Evolutionary conservation across 2,113 vertebrate species (phyloP).

Genomic region (Polypterus bichir): DNA sequence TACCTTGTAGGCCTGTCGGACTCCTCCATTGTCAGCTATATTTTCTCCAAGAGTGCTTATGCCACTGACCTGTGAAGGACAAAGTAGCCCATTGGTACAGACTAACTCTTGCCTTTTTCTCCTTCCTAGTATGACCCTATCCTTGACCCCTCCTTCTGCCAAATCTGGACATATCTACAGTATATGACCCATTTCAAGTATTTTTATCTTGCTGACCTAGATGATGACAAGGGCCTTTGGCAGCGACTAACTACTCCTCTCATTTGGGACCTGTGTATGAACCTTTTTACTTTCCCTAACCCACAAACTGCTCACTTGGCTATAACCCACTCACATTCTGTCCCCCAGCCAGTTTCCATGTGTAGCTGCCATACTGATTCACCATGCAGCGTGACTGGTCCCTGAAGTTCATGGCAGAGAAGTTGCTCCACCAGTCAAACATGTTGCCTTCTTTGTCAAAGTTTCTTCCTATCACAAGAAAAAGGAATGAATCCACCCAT

Average conservation of each 20-base stretch:
- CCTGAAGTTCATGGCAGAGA: slow-evolving; percentile 75
- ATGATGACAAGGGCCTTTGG: too few species aligned
- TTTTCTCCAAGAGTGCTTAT: slow-evolving; percentile 91
- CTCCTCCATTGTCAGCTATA: slow-evolving; percentile 90
- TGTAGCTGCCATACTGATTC: slow-evolving; percentile 77
- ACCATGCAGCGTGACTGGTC: slow-evolving; percentile 85
- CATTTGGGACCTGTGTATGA: background rate
- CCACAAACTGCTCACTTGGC: background rate
- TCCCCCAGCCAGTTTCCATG: slow-evolving; percentile 76
- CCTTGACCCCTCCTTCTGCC: too few species aligned
- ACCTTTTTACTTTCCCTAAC: background rate
- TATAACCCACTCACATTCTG: slow-evolving; percentile 55
- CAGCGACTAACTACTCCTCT: background rate
- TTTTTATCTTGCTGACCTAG: too few species aligned
- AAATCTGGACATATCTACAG: too few species aligned
- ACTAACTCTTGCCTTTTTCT: too few species aligned
- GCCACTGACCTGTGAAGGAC: slow-evolving; percentile 67
- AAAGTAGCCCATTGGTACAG: too few species aligned
- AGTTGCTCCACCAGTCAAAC: slow-evolving; percentile 96
- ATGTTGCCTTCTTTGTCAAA: slow-evolving; percentile 91
- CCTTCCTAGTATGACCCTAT: too few species aligned
- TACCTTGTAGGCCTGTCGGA: slow-evolving; percentile 91
- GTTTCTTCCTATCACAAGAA: slow-evolving; percentile 67
- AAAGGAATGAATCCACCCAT: too few species aligned
- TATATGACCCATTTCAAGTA: background rate